Percentiles rank a stretch among this genome's conserved stretches.
Conservation (phyloP, 2,113 vertebrate species). For the Zingel zingel region DNA sequence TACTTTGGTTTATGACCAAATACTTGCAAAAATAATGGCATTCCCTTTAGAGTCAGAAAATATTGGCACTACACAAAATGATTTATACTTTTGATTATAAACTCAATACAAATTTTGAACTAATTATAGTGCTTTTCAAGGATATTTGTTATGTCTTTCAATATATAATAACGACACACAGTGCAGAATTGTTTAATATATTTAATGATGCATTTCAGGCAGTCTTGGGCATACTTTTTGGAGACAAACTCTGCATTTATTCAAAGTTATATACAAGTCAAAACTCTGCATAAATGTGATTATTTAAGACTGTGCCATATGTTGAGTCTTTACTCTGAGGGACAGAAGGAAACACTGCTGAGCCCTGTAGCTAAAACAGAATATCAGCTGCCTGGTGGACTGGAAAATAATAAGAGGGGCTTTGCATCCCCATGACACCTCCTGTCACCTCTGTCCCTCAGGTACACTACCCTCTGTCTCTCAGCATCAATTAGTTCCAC, state of each 20-base stretch:
- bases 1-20: not conserved
- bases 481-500: slow-evolving; percentile 14
- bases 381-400: slow-evolving; percentile 57
- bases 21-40: not conserved
- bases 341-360: slow-evolving; percentile 38
- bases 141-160: not conserved
- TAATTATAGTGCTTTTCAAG: not conserved
- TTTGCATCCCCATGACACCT: slow-evolving; percentile 47
- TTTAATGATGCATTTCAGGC: not conserved
- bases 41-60: not conserved
- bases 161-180: not conserved
- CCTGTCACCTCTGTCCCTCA: slow-evolving; percentile 35
- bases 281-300: slow-evolving; percentile 7
- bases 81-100: not conserved
- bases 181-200: not conserved
- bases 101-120: not conserved
- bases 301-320: slow-evolving; percentile 32
- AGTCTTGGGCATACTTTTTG: not conserved
- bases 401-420: slow-evolving; percentile 68
- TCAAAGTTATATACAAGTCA: not conserved
- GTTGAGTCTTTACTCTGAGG: slow-evolving; percentile 15
- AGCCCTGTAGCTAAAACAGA: slow-evolving; percentile 51
- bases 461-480: slow-evolving; percentile 10
- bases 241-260: not conserved
- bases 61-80: not conserved